Evolutionary conservation across 2,797 vertebrate genomes (phyloP).

Genomic region (Myotis daubentonii): DNA sequence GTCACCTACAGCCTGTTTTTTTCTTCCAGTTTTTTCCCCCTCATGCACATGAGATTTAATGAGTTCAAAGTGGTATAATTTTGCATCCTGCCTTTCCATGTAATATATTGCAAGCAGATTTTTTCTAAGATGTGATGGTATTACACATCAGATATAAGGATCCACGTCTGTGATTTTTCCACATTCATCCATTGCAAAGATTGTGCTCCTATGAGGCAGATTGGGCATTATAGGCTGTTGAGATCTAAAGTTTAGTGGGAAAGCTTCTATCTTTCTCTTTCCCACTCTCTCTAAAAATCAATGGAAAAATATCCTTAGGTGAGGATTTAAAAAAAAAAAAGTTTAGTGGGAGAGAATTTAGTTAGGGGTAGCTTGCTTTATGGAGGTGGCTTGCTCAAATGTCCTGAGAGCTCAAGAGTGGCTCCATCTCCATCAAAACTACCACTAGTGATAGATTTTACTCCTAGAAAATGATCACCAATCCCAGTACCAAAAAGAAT

Average conservation of each 20-base stretch:
- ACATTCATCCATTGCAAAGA: background rate
- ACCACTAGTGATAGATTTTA: background rate
- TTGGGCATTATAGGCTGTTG: background rate
- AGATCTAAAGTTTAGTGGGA: background rate
- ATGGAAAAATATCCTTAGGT: no score
- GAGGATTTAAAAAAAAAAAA: background rate
- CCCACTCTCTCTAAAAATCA: no score
- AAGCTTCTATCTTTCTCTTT: background rate
- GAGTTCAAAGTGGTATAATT: background rate
- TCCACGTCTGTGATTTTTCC: background rate
- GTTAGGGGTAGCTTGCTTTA: background rate
- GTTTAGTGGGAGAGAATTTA: background rate
- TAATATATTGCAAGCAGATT: constrained; percentile 11
- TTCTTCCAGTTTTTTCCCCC: background rate
- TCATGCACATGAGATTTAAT: background rate
- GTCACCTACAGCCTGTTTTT: background rate
- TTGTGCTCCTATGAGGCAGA: background rate
- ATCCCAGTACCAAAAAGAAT: background rate
- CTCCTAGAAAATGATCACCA: background rate
- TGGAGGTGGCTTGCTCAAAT: background rate
- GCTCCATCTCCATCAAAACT: background rate
- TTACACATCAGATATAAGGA: background rate
- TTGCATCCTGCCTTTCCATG: background rate
- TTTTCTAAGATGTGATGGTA: background rate
- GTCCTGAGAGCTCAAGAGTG: background rate